Conservation (phyloP, 2,888 invertebrate genomes). For the Drosophila hamatofila region DNA sequence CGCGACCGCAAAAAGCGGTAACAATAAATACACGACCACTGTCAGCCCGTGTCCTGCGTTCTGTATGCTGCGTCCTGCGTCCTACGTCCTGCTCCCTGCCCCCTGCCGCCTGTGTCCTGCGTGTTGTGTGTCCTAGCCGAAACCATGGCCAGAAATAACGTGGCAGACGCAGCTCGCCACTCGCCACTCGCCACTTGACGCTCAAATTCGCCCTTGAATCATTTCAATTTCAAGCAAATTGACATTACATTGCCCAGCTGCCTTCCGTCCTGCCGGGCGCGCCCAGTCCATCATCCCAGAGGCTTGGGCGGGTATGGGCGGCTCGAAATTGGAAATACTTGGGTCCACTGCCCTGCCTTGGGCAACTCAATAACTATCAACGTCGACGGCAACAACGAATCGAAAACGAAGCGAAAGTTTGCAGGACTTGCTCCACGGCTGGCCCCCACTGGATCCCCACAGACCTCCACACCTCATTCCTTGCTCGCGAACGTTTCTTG, state of each 20-base stretch:
- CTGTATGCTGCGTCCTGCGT: background rate
- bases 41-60: slow-evolving; percentile 22
- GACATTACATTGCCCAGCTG: slow-evolving; percentile 78
- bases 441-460: background rate
- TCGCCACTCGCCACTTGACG: slow-evolving; percentile 37
- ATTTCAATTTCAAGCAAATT: slow-evolving; percentile 82
- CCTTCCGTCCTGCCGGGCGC: slow-evolving; percentile 29
- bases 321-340: slow-evolving; percentile 63
- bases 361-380: slow-evolving; percentile 80
- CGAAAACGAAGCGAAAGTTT: slow-evolving; percentile 67
- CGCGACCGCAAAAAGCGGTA: slow-evolving; percentile 70
- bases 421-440: slow-evolving; percentile 24
- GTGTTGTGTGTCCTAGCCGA: slow-evolving; percentile 11
- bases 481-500: slow-evolving; percentile 25
- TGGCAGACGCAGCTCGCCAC: slow-evolving; percentile 22
- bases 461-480: background rate
- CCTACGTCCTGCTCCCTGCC: background rate
- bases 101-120: too few species aligned
- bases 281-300: background rate
- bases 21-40: slow-evolving; percentile 70
- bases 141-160: slow-evolving; percentile 43
- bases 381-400: slow-evolving; percentile 71
- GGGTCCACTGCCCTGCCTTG: slow-evolving; percentile 34
- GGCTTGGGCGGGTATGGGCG: background rate
- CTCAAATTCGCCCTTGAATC: slow-evolving; percentile 80